A percentile compares a stretch with the other conserved stretches of the same genome.
phyloP scores from a whole-genome alignment of 2,797 vertebrate species.

The Lophotriccus pileatus region DNA sequence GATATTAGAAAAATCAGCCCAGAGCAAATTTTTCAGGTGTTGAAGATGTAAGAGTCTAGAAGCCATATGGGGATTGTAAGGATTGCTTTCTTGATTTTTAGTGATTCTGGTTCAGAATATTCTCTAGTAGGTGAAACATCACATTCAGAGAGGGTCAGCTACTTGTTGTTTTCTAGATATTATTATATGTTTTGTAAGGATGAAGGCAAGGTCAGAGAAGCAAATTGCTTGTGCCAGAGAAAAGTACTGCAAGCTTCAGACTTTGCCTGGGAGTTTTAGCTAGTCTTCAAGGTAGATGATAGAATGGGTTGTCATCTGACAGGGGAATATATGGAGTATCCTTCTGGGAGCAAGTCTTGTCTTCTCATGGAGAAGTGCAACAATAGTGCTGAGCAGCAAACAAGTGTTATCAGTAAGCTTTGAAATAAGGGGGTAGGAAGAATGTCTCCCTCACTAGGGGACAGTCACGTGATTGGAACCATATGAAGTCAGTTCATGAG shows the following conservation, averaged over 20 bases:
- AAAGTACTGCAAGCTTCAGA: background rate
- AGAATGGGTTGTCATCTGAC: background rate
- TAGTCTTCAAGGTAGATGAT: background rate
- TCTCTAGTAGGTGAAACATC: background rate
- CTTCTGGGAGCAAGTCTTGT: background rate
- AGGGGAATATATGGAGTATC: background rate
- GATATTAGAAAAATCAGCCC: background rate
- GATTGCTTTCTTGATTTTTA: background rate
- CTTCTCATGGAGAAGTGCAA: background rate
- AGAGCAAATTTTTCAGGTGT: background rate
- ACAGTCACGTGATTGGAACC: background rate
- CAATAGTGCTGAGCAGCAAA: background rate
- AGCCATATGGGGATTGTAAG: background rate
- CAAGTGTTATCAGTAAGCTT: background rate
- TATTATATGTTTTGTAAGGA: background rate
- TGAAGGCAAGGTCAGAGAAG: background rate
- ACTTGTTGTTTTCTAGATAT: background rate
- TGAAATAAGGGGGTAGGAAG: background rate
- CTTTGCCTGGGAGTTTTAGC: background rate
- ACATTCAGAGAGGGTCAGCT: background rate
- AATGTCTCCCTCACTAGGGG: background rate
- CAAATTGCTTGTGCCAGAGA: background rate
- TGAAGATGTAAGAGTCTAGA: background rate
- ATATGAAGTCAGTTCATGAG: background rate
- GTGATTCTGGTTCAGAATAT: background rate